phyloP scores from a whole-genome alignment of 2,888 invertebrate species.

The Augochlorella aurata region DNA sequence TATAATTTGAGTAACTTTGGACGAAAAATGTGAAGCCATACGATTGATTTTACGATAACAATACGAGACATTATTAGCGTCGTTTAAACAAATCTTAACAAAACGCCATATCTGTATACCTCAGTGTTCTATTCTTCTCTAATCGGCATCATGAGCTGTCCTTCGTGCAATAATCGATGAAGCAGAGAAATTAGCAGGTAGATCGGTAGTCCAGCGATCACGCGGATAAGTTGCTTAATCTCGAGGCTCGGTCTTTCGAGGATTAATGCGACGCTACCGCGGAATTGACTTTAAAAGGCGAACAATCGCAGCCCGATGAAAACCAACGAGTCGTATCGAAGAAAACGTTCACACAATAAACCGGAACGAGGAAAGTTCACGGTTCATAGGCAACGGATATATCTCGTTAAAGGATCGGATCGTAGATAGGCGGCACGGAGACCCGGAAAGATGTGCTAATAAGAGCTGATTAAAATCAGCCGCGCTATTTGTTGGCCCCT shows the following conservation, averaged over 20 bases:
- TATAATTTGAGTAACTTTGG: too few species aligned
- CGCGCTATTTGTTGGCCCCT: slow-evolving; percentile 45
- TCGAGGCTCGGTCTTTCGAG: background rate
- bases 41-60: too few species aligned
- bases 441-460: slow-evolving; percentile 65
- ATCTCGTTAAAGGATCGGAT: slow-evolving; percentile 40
- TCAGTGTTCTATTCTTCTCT: too few species aligned
- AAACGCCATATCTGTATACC: too few species aligned
- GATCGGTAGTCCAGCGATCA: background rate
- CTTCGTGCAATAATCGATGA: background rate
- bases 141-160: too few species aligned
- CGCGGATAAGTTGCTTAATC: background rate
- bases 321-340: slow-evolving; percentile 21
- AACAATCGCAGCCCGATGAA: slow-evolving; percentile 15
- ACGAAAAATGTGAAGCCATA: too few species aligned
- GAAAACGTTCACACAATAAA: slow-evolving; percentile 53
- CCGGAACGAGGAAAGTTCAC: slow-evolving; percentile 58
- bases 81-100: too few species aligned
- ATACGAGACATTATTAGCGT: too few species aligned
- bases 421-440: slow-evolving; percentile 19
- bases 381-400: slow-evolving; percentile 46
- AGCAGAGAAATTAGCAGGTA: background rate
- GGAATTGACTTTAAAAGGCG: background rate
- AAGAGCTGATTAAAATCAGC: slow-evolving; percentile 65
- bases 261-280: slow-evolving; percentile 2